phyloP scores from a whole-genome alignment of 1,140 invertebrate genomes.

The Riptortus pedestris region DNA sequence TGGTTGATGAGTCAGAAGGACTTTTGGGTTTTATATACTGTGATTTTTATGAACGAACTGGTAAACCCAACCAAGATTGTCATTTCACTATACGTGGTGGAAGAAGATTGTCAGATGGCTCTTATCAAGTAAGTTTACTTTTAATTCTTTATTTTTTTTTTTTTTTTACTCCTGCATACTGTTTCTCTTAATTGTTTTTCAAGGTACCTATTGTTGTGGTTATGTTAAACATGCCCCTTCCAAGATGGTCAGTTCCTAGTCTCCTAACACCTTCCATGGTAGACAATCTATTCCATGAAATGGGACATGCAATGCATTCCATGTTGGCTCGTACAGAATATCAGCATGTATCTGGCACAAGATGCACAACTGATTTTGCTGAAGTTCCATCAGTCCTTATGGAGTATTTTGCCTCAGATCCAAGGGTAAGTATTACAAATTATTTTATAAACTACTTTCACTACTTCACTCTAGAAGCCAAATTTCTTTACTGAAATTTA shows the following conservation, averaged over 20 bases:
- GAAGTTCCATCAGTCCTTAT: conserved; percentile 96
- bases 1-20: conserved; percentile 65
- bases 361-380: conserved; percentile 94
- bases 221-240: conserved; percentile 74
- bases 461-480: conserved; percentile 5
- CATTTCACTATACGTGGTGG: conserved; percentile 97
- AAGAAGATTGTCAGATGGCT: conserved; percentile 63
- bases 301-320: conserved; percentile 98
- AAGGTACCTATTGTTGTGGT: conserved; percentile 89
- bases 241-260: conserved; percentile 63
- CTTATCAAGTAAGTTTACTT: conserved; percentile 55
- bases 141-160: neutral
- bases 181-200: conserved; percentile 27
- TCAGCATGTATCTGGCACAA: conserved; percentile 94
- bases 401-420: conserved; percentile 93
- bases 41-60: conserved; percentile 82
- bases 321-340: conserved; percentile 91
- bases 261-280: conserved; percentile 72
- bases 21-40: conserved; percentile 92
- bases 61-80: conserved; percentile 93
- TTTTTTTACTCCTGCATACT: neutral
- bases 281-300: conserved; percentile 97
- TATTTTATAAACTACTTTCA: neutral
- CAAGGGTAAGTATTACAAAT: conserved; percentile 50
- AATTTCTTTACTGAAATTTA: conserved; percentile 4